Evolutionary conservation across 2,113 vertebrate genomes (phyloP).

Genomic region (Rhizomys pruinosus): DNA sequence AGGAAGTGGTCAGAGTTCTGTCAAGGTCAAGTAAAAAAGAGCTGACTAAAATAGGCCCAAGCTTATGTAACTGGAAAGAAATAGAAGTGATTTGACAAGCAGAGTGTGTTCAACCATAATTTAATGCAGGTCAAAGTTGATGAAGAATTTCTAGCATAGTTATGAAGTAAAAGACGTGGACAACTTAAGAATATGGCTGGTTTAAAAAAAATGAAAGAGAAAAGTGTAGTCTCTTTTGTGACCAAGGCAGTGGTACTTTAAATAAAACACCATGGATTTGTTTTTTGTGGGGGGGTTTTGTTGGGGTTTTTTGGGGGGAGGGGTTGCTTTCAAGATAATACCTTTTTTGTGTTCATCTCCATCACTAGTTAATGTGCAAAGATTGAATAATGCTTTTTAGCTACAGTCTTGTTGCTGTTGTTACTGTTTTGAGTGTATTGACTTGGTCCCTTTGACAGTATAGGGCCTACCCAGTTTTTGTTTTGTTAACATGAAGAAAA

Average conservation of each 20-base stretch:
- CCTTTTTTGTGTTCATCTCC: background rate
- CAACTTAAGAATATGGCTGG: background rate
- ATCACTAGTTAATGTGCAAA: background rate
- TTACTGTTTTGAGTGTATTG: background rate
- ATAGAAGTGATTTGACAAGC: background rate
- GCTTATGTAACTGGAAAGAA: background rate
- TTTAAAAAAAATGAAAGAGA: background rate
- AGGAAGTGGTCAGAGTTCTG: background rate
- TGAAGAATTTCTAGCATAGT: background rate
- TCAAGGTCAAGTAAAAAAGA: background rate
- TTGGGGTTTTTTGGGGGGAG: no score
- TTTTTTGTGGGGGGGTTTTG: no score
- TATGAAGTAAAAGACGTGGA: background rate
- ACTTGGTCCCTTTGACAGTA: background rate
- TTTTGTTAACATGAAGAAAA: background rate
- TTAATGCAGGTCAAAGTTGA: background rate
- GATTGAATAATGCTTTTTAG: background rate
- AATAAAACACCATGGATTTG: background rate
- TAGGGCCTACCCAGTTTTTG: background rate
- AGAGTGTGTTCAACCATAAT: background rate
- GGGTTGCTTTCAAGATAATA: background rate
- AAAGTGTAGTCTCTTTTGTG: slow-evolving; percentile 11
- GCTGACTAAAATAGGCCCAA: background rate
- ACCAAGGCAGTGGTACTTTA: background rate
- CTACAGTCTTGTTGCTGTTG: background rate